phyloP scores from a whole-genome alignment of 2,888 invertebrate genomes.

The Trichogramma dendrolimi region DNA sequence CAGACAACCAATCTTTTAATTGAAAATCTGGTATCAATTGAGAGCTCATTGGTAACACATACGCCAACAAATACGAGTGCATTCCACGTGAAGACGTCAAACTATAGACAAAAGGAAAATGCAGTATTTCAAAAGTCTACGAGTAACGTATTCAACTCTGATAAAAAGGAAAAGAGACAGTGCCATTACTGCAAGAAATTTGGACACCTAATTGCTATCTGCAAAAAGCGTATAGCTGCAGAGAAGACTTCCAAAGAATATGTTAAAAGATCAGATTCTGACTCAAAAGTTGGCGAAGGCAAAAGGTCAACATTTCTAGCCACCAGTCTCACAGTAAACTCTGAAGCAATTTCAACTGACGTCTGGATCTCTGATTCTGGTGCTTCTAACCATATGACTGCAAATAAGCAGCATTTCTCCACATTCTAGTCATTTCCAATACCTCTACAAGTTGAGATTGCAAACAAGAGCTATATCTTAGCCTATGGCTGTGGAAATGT shows the following conservation, averaged over 20 bases:
- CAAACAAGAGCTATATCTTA: too few species aligned
- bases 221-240: slow-evolving; percentile 19
- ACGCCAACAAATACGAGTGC: slow-evolving; percentile 17
- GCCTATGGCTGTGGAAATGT: too few species aligned
- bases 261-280: neutral
- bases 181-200: slow-evolving; percentile 31
- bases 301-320: slow-evolving; percentile 20
- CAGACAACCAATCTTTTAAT: slow-evolving; percentile 30
- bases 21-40: slow-evolving; percentile 30
- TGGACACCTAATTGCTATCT: slow-evolving; percentile 27
- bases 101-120: slow-evolving; percentile 1
- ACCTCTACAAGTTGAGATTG: neutral
- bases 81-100: slow-evolving; percentile 23
- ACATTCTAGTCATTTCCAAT: slow-evolving; percentile 24
- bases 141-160: neutral
- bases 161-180: slow-evolving; percentile 22
- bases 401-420: slow-evolving; percentile 23
- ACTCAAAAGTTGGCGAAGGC: neutral
- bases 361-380: slow-evolving; percentile 31
- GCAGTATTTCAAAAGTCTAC: too few species aligned
- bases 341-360: slow-evolving; percentile 23
- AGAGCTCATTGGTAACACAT: slow-evolving; percentile 23
- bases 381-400: slow-evolving; percentile 25
- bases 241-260: slow-evolving; percentile 10
- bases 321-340: slow-evolving; percentile 21